These are phyloP conservation scores for Taphrorychus bicolor DNA, from an alignment of 2,888 invertebrate genomes.

Conservation along the genomic window DNA sequence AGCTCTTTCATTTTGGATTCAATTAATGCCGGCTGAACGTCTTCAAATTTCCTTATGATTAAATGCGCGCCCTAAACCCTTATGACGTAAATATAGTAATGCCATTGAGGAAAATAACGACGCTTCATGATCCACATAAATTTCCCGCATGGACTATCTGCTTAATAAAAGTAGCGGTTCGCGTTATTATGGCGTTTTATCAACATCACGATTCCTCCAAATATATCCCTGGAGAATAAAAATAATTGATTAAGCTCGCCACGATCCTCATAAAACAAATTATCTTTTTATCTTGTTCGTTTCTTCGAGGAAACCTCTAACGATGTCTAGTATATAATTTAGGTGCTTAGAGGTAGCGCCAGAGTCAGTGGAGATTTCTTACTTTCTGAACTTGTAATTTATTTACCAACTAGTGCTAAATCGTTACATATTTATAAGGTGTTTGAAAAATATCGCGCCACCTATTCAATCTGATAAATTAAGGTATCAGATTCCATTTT, in stretches of 20 bases:
- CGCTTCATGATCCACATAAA: conserved; percentile 11
- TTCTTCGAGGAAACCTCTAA: conserved; percentile 12
- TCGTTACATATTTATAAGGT: conserved; percentile 2
- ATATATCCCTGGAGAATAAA: conserved; percentile 15
- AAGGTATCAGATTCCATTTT: conserved; percentile 21
- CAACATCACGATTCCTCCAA: conserved; percentile 17
- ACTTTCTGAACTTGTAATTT: not conserved
- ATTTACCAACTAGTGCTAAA: not conserved
- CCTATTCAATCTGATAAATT: conserved; percentile 12
- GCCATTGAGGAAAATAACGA: conserved; percentile 5
- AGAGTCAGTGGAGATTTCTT: not conserved
- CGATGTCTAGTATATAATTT: conserved; percentile 12
- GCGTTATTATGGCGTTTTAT: conserved; percentile 18
- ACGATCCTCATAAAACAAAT: conserved; percentile 19
- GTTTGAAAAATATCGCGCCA: not conserved
- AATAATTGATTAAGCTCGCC: conserved; percentile 19
- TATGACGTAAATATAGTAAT: conserved; percentile 3
- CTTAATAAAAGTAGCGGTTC: conserved; percentile 17
- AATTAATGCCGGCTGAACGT: not conserved
- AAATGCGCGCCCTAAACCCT: not conserved
- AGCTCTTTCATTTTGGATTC: conserved; percentile 1
- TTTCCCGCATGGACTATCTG: conserved; percentile 12
- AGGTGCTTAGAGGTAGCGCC: conserved; percentile 1
- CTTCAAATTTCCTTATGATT: not conserved
- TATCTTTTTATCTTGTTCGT: conserved; percentile 16